Base-by-base conservation (phyloP, 2,797 vertebrate genomes). In the Paratrypauchen microcephalus region DNA sequence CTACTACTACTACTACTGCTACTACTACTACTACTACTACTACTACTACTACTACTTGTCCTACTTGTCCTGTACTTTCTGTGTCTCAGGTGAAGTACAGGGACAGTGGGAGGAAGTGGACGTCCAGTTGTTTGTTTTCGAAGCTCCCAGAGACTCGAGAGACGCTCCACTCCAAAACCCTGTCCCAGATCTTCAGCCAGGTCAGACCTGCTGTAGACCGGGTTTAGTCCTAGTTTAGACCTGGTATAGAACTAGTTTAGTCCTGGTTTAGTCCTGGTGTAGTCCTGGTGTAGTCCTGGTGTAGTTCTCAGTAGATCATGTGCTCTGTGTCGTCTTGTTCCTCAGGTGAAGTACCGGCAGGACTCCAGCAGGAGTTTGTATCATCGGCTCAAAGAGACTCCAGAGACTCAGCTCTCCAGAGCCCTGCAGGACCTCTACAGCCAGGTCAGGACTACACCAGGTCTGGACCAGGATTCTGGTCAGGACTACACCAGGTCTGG, bases 141-240 rank as follows among this genome's bases (percentile, higher is more conserved):
- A 93, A 86, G 85, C 94, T 98, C 87, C 94, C 95, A 0, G 92
- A 95, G 71, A 97, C 96, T 18, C 91, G 94, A 71, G 95, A 97
- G 60, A 98, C 93, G 0, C 93, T 85, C 15, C 95, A 94, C 62
- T 95, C 94, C 0, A 95, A 92, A 87, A 92, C 96, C 79, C 82
- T 88, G 8, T 91, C 93, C 0, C 84, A 92, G 72, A 93, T 96
- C 76, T 96, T 96, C 91, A 98, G 97, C 78, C 91, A 96, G 95
- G 97, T 97, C 63, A 57, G 55, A 1, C 48, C 48, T 5, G 18
- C 48, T 50, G 7, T 7, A 50, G 5, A 16, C 48, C 48, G 3
- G 48, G 0, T 52, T 18, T 52, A n/a, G 48, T 4, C 47, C 55
- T 11, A 24, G 2, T 56, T n/a, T 23, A 56, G 23, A 1, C 23